These are phyloP conservation scores for Drosophila sp. DNA, from an alignment of 1,140 invertebrate species.

Conservation along the genomic window DNA sequence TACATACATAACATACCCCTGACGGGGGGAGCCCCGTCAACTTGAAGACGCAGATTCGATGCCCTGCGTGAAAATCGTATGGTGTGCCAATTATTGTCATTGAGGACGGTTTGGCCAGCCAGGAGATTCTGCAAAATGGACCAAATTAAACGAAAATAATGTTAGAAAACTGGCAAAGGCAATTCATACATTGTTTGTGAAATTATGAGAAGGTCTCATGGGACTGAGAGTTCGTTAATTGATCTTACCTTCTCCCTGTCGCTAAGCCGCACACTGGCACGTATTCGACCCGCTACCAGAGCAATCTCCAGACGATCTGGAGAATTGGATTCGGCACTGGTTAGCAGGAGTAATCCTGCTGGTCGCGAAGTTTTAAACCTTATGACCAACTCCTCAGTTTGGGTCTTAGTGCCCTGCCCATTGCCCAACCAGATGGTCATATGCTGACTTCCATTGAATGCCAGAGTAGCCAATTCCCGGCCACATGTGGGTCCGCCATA, in stretches of 20 bases:
- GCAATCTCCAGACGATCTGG: slow-evolving; percentile 92
- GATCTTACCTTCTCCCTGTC: slow-evolving; percentile 91
- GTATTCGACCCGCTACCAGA: slow-evolving; percentile 90
- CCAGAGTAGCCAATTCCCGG: slow-evolving; percentile 94
- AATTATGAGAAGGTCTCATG: too few relatives aligned
- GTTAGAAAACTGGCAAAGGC: too few relatives aligned
- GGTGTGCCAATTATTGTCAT: slow-evolving; percentile 98
- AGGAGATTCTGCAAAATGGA: slow-evolving; percentile 87
- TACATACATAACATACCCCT: slow-evolving; percentile 91
- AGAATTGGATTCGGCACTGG: slow-evolving; percentile 88
- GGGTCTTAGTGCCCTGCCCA: slow-evolving; percentile 91
- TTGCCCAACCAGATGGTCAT: slow-evolving; percentile 88
- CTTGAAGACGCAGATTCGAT: slow-evolving; percentile 91
- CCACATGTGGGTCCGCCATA: slow-evolving; percentile 96
- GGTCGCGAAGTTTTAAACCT: slow-evolving; percentile 93
- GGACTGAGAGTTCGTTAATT: slow-evolving; percentile 5
- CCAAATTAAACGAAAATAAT: too few relatives aligned
- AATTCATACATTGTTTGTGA: too few relatives aligned
- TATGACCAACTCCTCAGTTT: slow-evolving; percentile 95
- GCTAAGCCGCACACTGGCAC: slow-evolving; percentile 91
- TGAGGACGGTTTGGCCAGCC: slow-evolving; percentile 90
- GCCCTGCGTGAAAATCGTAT: slow-evolving; percentile 93
- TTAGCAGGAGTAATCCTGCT: slow-evolving; percentile 89
- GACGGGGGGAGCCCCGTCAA: slow-evolving; percentile 92
- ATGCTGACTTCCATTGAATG: slow-evolving; percentile 94